phyloP scores from a whole-genome alignment of 2,113 vertebrate genomes.

The Actinemys pallida region DNA sequence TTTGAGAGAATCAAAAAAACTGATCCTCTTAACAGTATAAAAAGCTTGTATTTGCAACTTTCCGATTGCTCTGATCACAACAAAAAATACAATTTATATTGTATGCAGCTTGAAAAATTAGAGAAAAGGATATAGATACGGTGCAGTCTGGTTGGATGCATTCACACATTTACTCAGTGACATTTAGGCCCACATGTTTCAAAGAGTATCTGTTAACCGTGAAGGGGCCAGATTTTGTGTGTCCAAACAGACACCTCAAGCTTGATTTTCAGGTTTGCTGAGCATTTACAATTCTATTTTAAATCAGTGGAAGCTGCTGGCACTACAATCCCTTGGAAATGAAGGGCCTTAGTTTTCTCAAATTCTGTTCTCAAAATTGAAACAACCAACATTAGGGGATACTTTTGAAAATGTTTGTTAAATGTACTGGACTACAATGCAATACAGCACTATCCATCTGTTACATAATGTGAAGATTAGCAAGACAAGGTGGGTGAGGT shows the following conservation, averaged over 20 bases:
- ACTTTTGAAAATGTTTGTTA: constrained; percentile 20
- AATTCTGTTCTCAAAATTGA: not conserved
- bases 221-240: not conserved
- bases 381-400: not conserved
- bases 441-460: not conserved
- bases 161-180: not conserved
- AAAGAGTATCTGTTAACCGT: not conserved
- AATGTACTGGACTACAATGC: not conserved
- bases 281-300: not conserved
- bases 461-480: not conserved
- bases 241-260: not conserved
- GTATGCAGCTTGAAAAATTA: not conserved
- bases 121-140: not conserved
- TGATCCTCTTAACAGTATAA: not conserved
- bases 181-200: not conserved
- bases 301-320: not conserved
- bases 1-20: not conserved
- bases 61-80: rapidly evolving
- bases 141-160: not conserved
- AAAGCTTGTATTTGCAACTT: not conserved
- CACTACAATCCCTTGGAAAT: not conserved
- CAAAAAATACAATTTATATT: not conserved
- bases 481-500: not conserved
- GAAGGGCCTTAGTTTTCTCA: not conserved
- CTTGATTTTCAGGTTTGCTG: not conserved